Percentiles rank a stretch among this genome's conserved stretches.
These are phyloP conservation scores for Xenentodon cancila DNA, from an alignment of 2,797 vertebrate species.

Conservation along the genomic window DNA sequence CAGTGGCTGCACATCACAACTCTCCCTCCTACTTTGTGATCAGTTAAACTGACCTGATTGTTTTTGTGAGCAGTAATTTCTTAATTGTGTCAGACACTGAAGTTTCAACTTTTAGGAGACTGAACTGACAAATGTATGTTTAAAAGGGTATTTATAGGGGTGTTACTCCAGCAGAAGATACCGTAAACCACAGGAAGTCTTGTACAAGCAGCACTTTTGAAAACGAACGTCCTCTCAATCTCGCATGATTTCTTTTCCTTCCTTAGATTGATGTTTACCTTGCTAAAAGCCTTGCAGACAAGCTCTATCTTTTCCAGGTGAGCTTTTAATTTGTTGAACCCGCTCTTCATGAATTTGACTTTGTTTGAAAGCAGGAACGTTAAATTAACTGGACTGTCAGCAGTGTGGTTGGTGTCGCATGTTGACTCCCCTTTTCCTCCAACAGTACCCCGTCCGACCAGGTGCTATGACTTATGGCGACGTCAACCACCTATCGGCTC, in stretches of 20 bases:
- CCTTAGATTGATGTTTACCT: constrained; percentile 94
- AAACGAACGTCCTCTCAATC: background rate
- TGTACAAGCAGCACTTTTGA: no score
- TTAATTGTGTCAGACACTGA: no score
- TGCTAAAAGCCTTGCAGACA: constrained; percentile 95
- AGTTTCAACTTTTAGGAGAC: no score
- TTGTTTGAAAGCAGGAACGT: background rate
- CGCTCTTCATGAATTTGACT: background rate
- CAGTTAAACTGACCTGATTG: no score
- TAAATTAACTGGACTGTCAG: background rate
- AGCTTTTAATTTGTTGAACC: constrained; percentile 12
- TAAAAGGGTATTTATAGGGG: no score
- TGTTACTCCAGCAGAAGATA: no score
- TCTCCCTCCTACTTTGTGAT: no score
- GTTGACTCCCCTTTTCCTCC: constrained; percentile 1
- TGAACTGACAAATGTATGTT: no score
- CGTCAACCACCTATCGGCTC: constrained; percentile 89
- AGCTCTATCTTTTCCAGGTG: constrained; percentile 98
- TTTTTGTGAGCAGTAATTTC: no score
- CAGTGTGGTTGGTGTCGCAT: background rate
- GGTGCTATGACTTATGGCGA: constrained; percentile 93
- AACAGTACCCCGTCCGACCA: constrained; percentile 94
- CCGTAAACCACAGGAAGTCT: no score
- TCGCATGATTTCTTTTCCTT: constrained; percentile 10
- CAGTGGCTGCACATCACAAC: no score